Percentiles rank a stretch among this genome's conserved stretches.
phyloP scores from a whole-genome alignment of 1,140 invertebrate genomes.

The Lepidostoma basale region DNA sequence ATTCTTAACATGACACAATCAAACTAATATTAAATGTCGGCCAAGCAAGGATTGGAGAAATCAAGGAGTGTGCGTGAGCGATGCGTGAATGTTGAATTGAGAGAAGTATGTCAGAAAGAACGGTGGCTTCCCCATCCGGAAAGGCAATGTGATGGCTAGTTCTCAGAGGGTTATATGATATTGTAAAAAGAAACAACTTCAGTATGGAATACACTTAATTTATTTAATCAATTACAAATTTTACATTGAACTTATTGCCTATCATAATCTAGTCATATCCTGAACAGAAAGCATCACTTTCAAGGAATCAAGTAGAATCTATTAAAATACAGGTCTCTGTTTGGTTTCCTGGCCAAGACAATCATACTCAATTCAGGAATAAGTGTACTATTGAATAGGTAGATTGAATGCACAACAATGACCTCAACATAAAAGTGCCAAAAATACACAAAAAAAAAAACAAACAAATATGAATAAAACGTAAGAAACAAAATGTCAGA shows the following conservation, averaged over 20 bases:
- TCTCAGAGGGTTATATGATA: no score
- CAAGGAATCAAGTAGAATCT: not conserved
- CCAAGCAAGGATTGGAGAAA: not conserved
- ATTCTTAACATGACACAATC: not conserved
- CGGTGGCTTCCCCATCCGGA: conserved; percentile 51
- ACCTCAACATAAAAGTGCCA: no score
- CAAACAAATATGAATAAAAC: no score
- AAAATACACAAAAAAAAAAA: no score
- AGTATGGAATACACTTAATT: conserved; percentile 71
- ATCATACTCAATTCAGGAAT: conserved; percentile 3
- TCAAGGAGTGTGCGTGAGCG: no score
- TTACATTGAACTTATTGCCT: conserved; percentile 26
- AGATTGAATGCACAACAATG: no score
- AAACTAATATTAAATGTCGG: conserved; percentile 37
- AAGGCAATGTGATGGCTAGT: no score
- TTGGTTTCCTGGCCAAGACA: not conserved
- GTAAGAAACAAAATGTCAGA: no score
- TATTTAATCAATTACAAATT: conserved; percentile 28
- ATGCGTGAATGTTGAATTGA: no score
- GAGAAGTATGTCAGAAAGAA: no score
- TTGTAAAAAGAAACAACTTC: no score
- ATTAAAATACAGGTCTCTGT: not conserved
- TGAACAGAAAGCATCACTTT: not conserved
- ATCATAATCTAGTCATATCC: conserved; percentile 12
- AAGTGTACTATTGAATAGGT: no score